Percentiles rank a stretch among this genome's conserved stretches.
Evolutionary conservation across 1,140 invertebrate genomes (phyloP).

Genomic region (Danaus melanippus): DNA sequence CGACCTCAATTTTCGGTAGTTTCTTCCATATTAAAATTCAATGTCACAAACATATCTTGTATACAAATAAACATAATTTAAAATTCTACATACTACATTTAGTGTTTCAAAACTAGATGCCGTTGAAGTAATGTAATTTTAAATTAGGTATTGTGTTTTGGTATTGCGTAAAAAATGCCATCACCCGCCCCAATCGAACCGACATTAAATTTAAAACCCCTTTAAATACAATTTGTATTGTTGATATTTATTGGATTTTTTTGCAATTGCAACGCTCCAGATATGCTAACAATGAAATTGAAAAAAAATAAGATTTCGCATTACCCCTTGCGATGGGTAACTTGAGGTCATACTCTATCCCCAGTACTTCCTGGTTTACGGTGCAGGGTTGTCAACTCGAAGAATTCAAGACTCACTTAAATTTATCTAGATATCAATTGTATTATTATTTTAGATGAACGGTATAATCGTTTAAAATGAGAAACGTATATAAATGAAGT

Average conservation of each 20-base stretch:
- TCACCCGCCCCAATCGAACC: constrained; percentile 42
- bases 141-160: no score
- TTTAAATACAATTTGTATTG: constrained; percentile 62
- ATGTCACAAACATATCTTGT: background rate
- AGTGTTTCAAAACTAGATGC: no score
- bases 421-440: background rate
- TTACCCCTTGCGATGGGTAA: constrained; percentile 3
- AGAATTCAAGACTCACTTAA: constrained; percentile 2
- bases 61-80: constrained; percentile 6
- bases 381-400: constrained; percentile 39
- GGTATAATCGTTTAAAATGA: background rate
- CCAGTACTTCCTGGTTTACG: constrained; percentile 59
- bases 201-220: constrained; percentile 68
- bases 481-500: no score
- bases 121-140: no score
- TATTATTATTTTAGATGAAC: background rate
- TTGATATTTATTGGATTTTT: constrained; percentile 68
- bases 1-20: no score
- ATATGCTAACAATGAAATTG: constrained; percentile 40
- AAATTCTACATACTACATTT: no score
- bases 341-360: constrained; percentile 68
- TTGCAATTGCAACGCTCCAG: constrained; percentile 52
- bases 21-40: no score
- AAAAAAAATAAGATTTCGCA: constrained; percentile 25
- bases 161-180: constrained; percentile 9